phyloP scores from a whole-genome alignment of 2,797 vertebrate genomes.

The Varecia variegata region DNA sequence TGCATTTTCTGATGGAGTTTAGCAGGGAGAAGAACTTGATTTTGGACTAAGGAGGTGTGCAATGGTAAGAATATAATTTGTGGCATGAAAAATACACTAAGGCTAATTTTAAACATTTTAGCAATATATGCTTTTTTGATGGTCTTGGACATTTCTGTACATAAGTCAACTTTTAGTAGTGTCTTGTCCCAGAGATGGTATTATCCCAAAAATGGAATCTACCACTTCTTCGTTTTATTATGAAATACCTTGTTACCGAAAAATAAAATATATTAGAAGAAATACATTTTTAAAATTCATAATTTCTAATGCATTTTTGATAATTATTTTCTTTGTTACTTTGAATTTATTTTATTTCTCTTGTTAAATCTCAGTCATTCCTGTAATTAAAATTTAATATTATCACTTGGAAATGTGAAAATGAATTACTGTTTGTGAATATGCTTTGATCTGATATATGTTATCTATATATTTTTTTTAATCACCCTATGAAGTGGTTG shows the following conservation, averaged over 20 bases:
- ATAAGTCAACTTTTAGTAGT: background rate
- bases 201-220: background rate
- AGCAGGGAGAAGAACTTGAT: slow-evolving; percentile 8
- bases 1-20: slow-evolving; percentile 47
- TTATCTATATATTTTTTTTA: background rate
- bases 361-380: background rate
- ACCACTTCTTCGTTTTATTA: slow-evolving; percentile 5
- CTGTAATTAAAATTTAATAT: background rate
- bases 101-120: background rate
- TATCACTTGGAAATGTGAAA: slow-evolving; percentile 1
- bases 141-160: slow-evolving; percentile 11
- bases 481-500: background rate
- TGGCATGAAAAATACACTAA: background rate
- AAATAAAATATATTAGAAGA: background rate
- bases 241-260: background rate
- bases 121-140: background rate
- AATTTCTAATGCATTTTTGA: background rate
- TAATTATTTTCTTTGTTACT: background rate
- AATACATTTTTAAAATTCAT: background rate
- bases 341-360: background rate
- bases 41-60: background rate
- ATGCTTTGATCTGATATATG: background rate
- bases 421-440: background rate
- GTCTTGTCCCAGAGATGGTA: background rate
- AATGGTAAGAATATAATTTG: background rate